Evolutionary conservation across 2,888 invertebrate species (phyloP).

Genomic region (Petrolisthes manimaculis): DNA sequence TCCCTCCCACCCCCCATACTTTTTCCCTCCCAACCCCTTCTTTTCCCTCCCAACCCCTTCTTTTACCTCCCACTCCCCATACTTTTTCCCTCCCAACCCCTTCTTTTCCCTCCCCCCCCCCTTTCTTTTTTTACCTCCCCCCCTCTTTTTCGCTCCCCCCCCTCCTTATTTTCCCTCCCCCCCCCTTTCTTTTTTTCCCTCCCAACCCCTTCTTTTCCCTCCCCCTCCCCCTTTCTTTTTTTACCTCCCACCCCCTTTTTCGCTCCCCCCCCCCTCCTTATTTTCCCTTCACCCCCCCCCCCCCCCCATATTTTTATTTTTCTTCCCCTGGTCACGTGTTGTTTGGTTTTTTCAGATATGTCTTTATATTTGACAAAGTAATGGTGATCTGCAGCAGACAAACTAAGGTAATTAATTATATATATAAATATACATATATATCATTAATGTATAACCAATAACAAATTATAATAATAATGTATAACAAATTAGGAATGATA

Average conservation of each 20-base stretch:
- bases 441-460: background rate
- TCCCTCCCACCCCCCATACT: background rate
- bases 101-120: background rate
- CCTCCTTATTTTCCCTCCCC: background rate
- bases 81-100: no score
- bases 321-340: no score
- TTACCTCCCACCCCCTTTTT: no score
- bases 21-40: background rate
- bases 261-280: no score
- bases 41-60: background rate
- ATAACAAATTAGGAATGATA: no score
- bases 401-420: conserved; percentile 76
- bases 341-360: conserved; percentile 76
- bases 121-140: background rate
- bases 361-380: conserved; percentile 97
- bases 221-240: no score
- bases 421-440: background rate
- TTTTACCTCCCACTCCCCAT: no score
- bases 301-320: no score
- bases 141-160: background rate
- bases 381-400: conserved; percentile 95
- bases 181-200: background rate
- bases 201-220: background rate
- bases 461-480: no score
- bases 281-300: no score